phyloP scores from a whole-genome alignment of 2,888 invertebrate species.

The Eupeodes luniger region DNA sequence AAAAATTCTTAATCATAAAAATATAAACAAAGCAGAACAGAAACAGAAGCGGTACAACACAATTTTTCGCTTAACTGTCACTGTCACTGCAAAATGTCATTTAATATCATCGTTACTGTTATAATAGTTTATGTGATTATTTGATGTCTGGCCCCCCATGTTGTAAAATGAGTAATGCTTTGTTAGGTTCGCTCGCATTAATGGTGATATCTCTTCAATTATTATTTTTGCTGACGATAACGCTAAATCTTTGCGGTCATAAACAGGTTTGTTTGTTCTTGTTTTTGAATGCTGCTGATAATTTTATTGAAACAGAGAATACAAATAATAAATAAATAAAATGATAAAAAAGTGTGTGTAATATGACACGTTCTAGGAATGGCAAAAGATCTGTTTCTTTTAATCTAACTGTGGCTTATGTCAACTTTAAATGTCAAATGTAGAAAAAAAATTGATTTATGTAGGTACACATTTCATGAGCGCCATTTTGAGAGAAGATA shows the following conservation, averaged over 20 bases:
- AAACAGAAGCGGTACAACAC: background rate
- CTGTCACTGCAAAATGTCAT: slow-evolving; percentile 26
- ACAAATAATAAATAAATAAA: background rate
- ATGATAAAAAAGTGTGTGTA: slow-evolving; percentile 1
- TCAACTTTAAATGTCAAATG: background rate
- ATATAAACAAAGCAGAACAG: slow-evolving; percentile 13
- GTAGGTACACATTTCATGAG: background rate
- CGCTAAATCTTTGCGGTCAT: slow-evolving; percentile 34
- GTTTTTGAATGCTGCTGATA: background rate
- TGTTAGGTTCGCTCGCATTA: slow-evolving; percentile 7
- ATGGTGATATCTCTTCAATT: slow-evolving; percentile 19
- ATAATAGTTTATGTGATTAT: slow-evolving; percentile 15
- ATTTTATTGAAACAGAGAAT: background rate
- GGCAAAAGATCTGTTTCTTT: background rate
- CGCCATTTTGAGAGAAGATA: background rate
- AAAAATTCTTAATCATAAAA: background rate
- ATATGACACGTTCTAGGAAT: background rate
- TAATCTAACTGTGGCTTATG: background rate
- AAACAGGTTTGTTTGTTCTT: slow-evolving; percentile 9
- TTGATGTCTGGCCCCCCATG: background rate
- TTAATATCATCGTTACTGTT: slow-evolving; percentile 25
- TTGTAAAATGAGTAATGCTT: slow-evolving; percentile 50
- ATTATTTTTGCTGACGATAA: slow-evolving; percentile 3
- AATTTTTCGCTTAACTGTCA: slow-evolving; percentile 34
- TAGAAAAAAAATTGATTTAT: background rate